Evolutionary conservation across 92 coral and sea anemone genomes (phyloP).

Genomic region (Epizoanthus scotinus): DNA sequence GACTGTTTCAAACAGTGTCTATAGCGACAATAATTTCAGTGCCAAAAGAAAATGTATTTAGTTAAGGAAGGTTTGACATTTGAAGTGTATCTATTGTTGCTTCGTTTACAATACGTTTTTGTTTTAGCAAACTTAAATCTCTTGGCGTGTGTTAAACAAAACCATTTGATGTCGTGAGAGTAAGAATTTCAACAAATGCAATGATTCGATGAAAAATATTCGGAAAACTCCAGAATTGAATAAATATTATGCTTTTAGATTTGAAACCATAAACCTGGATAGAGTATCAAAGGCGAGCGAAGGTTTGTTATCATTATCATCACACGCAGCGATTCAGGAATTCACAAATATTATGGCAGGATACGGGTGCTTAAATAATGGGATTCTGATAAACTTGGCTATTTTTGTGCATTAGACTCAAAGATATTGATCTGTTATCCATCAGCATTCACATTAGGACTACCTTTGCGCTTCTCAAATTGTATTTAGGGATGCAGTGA

Average conservation of each 20-base stretch:
- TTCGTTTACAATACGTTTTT: constrained; percentile 21
- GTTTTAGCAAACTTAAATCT: constrained; percentile 35
- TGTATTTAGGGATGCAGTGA: neutral
- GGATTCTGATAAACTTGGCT: constrained; percentile 57
- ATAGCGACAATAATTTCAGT: constrained; percentile 1
- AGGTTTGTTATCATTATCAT: constrained; percentile 51
- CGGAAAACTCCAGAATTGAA: neutral
- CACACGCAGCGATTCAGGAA: constrained; percentile 62
- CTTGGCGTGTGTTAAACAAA: constrained; percentile 24
- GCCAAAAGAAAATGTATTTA: constrained; percentile 40
- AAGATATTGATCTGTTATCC: constrained; percentile 64
- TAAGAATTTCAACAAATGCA: neutral
- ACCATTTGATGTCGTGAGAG: constrained; percentile 8
- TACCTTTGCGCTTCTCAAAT: constrained; percentile 5
- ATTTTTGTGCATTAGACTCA: constrained; percentile 57
- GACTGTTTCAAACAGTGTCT: neutral
- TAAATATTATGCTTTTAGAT: neutral
- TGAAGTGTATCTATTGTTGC: constrained; percentile 22
- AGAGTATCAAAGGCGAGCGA: constrained; percentile 22
- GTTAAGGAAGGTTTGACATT: constrained; percentile 30
- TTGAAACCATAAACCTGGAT: constrained; percentile 1
- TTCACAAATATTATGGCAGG: constrained; percentile 61
- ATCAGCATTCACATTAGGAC: constrained; percentile 7
- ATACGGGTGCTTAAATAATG: constrained; percentile 50
- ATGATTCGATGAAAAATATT: neutral